phyloP scores from a whole-genome alignment of 2,113 vertebrate species.

The Tragelaphus scriptus region DNA sequence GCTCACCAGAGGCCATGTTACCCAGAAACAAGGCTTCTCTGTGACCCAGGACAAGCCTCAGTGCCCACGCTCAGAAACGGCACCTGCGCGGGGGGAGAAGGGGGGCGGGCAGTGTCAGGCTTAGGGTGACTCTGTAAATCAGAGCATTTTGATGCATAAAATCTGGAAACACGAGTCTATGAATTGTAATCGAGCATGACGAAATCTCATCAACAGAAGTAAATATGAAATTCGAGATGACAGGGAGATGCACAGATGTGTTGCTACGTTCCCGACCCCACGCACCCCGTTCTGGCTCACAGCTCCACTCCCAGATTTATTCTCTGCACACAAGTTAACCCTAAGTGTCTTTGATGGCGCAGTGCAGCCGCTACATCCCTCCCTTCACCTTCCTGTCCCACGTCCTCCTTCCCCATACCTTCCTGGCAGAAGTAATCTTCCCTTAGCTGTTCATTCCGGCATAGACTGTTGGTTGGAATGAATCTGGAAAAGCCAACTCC shows the following conservation, averaged over 20 bases:
- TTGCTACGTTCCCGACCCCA: not conserved
- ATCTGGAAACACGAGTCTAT: constrained; percentile 79
- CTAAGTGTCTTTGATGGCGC: constrained; percentile 57
- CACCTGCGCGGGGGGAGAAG: constrained; percentile 18
- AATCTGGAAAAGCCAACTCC: not conserved
- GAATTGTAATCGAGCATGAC: constrained; percentile 85
- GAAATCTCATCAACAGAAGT: constrained; percentile 83
- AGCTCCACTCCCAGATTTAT: constrained; percentile 48
- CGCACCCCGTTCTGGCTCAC: not conserved
- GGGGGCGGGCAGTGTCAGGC: constrained; percentile 27
- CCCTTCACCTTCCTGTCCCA: not conserved
- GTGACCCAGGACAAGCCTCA: constrained; percentile 71
- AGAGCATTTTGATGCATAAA: constrained; percentile 79
- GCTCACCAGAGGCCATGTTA: constrained; percentile 56
- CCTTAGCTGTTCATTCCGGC: not conserved
- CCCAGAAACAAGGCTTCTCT: constrained; percentile 70
- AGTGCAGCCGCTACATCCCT: not conserved
- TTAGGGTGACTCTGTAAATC: constrained; percentile 76
- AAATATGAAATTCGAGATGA: constrained; percentile 81
- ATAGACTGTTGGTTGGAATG: not conserved
- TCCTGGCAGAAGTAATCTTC: not conserved
- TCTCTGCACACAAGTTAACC: constrained; percentile 71
- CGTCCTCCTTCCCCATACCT: not conserved
- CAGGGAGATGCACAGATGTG: constrained; percentile 60
- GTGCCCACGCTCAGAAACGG: constrained; percentile 63